These are phyloP conservation scores for Eleginops maclovinus DNA, from an alignment of 2,113 vertebrate species.

Conservation along the genomic window DNA sequence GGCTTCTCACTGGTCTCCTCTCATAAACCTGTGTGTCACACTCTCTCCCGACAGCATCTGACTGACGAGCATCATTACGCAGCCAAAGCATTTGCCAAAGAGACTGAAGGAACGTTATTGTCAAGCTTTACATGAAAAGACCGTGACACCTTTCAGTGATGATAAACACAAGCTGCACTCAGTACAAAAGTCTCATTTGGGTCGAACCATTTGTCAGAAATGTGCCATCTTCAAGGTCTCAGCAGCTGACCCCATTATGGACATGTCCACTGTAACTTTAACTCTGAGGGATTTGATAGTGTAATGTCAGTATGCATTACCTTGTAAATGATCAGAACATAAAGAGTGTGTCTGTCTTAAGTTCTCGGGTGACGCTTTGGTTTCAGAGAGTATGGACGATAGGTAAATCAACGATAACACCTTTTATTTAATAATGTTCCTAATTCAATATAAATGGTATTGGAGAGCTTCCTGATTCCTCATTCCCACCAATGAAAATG, in stretches of 20 bases:
- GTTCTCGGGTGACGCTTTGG: background rate
- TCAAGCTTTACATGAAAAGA: slow-evolving; percentile 49
- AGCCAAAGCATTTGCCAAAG: slow-evolving; percentile 50
- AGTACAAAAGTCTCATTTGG: slow-evolving; percentile 17
- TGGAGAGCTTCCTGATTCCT: background rate
- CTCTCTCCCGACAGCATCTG: slow-evolving; percentile 35
- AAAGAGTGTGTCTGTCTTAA: background rate
- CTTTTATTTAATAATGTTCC: background rate
- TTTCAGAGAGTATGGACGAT: background rate
- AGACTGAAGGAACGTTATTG: slow-evolving; percentile 35
- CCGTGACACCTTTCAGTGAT: slow-evolving; percentile 46
- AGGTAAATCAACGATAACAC: background rate
- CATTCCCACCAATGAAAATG: background rate
- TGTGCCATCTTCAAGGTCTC: slow-evolving; percentile 45
- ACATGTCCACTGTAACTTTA: slow-evolving; percentile 6
- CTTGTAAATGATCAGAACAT: slow-evolving; percentile 7
- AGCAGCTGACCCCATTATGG: background rate
- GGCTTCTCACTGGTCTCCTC: slow-evolving; percentile 57
- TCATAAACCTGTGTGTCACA: slow-evolving; percentile 60
- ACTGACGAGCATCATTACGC: slow-evolving; percentile 31
- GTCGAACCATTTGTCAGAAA: slow-evolving; percentile 44
- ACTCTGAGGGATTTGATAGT: background rate
- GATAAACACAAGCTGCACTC: slow-evolving; percentile 31
- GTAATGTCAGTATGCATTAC: slow-evolving; percentile 19
- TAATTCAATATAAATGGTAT: background rate